Evolutionary conservation across 2,888 invertebrate species (phyloP).

Genomic region (Arge pagana): DNA sequence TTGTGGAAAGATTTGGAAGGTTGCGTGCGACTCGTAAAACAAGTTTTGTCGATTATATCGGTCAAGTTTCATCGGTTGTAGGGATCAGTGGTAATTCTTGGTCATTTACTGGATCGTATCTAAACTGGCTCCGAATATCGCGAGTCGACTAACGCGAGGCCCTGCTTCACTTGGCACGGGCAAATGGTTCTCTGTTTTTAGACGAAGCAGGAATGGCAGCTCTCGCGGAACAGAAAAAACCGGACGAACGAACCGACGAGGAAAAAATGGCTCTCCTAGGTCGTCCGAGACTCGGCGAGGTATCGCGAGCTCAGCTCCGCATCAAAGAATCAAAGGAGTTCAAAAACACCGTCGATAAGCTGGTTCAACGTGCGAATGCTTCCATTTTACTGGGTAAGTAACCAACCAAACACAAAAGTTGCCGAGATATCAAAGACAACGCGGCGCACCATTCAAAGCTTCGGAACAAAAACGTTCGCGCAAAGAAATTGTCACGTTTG

Average conservation of each 20-base stretch:
- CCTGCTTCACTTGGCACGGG: slow-evolving; percentile 5
- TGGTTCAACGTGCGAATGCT: slow-evolving; percentile 95
- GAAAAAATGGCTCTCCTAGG: slow-evolving; percentile 90
- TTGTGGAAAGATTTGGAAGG: too few relatives aligned
- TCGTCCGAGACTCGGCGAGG: slow-evolving; percentile 88
- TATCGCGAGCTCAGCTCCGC: slow-evolving; percentile 82
- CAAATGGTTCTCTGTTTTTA: slow-evolving; percentile 39
- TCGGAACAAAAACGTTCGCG: too few relatives aligned
- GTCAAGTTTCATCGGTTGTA: too few relatives aligned
- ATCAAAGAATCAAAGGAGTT: slow-evolving; percentile 99
- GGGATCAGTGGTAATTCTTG: too few relatives aligned
- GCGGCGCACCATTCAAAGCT: too few relatives aligned
- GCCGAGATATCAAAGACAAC: too few relatives aligned
- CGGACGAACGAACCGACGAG: slow-evolving; percentile 74
- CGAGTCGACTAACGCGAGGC: not conserved
- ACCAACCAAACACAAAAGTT: too few relatives aligned
- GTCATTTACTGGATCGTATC: slow-evolving; percentile 6
- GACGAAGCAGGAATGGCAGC: slow-evolving; percentile 66
- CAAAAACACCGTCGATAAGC: slow-evolving; percentile 98
- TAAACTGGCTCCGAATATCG: too few relatives aligned
- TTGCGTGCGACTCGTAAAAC: too few relatives aligned
- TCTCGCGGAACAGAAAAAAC: slow-evolving; percentile 67
- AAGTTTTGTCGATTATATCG: too few relatives aligned
- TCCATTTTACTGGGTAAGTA: slow-evolving; percentile 77
- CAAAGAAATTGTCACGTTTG: too few relatives aligned